Evolutionary conservation across 2,888 invertebrate species (phyloP).

Genomic region (Aquatica leii): DNA sequence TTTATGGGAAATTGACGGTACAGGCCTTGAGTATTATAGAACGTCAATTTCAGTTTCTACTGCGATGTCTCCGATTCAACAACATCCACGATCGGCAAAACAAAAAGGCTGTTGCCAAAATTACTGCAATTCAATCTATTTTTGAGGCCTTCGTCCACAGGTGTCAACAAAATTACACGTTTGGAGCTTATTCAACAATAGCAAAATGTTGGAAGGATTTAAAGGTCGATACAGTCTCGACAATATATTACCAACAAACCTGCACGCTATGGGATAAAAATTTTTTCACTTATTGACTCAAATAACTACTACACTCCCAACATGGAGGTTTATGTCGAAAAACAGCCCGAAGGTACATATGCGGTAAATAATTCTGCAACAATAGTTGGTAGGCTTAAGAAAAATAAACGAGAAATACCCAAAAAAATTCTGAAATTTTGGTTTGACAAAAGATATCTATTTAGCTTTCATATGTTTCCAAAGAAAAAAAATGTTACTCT

Average conservation of each 20-base stretch:
- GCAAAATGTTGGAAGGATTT: conserved; percentile 32
- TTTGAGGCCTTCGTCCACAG: conserved; percentile 44
- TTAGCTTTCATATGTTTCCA: too few species aligned
- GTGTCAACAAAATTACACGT: conserved; percentile 31
- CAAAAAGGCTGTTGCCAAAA: conserved; percentile 33
- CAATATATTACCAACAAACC: conserved; percentile 33
- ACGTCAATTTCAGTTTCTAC: conserved; percentile 40
- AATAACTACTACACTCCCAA: conserved; percentile 31
- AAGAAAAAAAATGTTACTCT: too few species aligned
- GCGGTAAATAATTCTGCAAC: not conserved
- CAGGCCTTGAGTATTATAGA: too few species aligned
- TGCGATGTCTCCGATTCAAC: conserved; percentile 25
- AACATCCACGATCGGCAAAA: conserved; percentile 29
- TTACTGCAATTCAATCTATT: conserved; percentile 28
- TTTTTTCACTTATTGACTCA: conserved; percentile 33
- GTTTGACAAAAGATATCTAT: too few species aligned
- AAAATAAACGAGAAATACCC: conserved; percentile 25
- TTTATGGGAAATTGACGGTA: too few species aligned
- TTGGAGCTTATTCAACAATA: conserved; percentile 29
- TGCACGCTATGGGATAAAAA: conserved; percentile 31
- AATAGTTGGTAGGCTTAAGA: conserved; percentile 5
- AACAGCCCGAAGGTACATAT: conserved; percentile 34
- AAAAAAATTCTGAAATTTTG: not conserved
- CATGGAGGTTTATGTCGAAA: conserved; percentile 30
- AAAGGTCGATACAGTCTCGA: conserved; percentile 29